These are phyloP conservation scores for Clavelina lepadiformis DNA, from an alignment of 23 tunicate genomes.

Conservation along the genomic window DNA sequence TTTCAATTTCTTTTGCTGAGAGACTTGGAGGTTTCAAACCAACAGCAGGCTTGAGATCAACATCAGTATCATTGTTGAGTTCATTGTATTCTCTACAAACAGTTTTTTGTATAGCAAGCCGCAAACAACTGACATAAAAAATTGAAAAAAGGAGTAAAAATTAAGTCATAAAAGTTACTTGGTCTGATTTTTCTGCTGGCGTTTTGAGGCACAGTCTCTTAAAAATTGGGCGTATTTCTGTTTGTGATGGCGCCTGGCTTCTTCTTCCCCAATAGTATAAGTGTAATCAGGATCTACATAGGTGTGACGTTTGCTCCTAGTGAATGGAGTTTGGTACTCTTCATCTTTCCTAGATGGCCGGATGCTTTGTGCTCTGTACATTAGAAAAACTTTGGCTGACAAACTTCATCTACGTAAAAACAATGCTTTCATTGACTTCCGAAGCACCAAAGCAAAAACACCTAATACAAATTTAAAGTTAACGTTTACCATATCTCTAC, in stretches of 20 bases:
- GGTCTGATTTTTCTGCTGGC: constrained; percentile 19
- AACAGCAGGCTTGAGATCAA: constrained; percentile 62
- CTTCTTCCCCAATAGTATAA: constrained; percentile 49
- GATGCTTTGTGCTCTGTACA: constrained; percentile 60
- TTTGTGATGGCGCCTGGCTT: constrained; percentile 15
- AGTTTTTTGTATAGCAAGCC: too few species aligned
- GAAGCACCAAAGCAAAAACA: too few species aligned
- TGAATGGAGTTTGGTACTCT: constrained; percentile 53
- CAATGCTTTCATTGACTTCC: too few species aligned
- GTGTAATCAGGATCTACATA: constrained; percentile 73
- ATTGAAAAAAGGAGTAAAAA: too few species aligned
- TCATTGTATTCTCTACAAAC: constrained; percentile 60
- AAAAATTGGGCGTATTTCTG: constrained; percentile 42
- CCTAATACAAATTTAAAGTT: too few species aligned
- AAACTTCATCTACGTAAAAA: too few species aligned
- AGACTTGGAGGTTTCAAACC: constrained; percentile 75
- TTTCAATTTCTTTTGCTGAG: constrained; percentile 41
- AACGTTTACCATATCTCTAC: too few species aligned
- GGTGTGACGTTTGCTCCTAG: constrained; percentile 46
- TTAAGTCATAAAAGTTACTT: too few species aligned
- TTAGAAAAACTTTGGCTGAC: too few species aligned
- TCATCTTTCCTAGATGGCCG: constrained; percentile 46
- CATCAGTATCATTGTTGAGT: constrained; percentile 50
- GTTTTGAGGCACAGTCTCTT: constrained; percentile 20
- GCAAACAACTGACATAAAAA: too few species aligned